Percentiles rank a stretch among this genome's conserved stretches.
phyloP scores from a whole-genome alignment of 2,113 vertebrate species.

The Eira barbara region DNA sequence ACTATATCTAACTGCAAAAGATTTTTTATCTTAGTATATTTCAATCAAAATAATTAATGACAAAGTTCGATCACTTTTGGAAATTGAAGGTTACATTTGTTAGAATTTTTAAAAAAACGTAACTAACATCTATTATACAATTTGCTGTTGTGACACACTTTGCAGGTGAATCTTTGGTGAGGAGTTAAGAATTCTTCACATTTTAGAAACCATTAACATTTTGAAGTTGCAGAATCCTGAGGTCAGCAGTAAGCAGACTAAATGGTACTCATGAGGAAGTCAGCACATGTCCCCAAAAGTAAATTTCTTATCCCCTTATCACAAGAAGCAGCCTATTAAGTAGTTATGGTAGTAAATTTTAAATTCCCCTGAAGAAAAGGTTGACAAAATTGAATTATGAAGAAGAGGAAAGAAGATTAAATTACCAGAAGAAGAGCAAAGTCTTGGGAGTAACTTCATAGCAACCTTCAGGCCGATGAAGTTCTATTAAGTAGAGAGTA shows the following conservation, averaged over 20 bases:
- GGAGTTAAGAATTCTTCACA: conserved; percentile 23
- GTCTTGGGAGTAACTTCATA: conserved; percentile 54
- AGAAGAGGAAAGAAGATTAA: conserved; percentile 72
- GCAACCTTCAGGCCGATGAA: conserved; percentile 31
- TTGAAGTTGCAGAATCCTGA: conserved; percentile 56
- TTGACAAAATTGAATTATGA: conserved; percentile 74
- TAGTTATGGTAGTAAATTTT: conserved; percentile 71
- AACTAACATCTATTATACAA: background rate
- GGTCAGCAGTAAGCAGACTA: conserved; percentile 67
- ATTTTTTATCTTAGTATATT: background rate
- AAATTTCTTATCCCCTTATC: conserved; percentile 76
- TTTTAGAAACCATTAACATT: conserved; percentile 64
- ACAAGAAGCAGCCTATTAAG: conserved; percentile 66
- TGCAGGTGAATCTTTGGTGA: background rate
- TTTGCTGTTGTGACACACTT: background rate
- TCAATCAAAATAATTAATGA: background rate
- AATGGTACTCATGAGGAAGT: conserved; percentile 48
- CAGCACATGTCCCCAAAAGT: conserved; percentile 66
- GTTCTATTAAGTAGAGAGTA: conserved; percentile 45
- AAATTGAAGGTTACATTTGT: background rate
- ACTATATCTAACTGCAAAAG: background rate
- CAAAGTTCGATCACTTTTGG: background rate
- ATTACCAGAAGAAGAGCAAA: conserved; percentile 67
- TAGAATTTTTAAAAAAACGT: background rate
- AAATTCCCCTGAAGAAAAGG: conserved; percentile 67